Evolutionary conservation across 1,140 invertebrate species (phyloP).

Genomic region (Drosophila teissieri): DNA sequence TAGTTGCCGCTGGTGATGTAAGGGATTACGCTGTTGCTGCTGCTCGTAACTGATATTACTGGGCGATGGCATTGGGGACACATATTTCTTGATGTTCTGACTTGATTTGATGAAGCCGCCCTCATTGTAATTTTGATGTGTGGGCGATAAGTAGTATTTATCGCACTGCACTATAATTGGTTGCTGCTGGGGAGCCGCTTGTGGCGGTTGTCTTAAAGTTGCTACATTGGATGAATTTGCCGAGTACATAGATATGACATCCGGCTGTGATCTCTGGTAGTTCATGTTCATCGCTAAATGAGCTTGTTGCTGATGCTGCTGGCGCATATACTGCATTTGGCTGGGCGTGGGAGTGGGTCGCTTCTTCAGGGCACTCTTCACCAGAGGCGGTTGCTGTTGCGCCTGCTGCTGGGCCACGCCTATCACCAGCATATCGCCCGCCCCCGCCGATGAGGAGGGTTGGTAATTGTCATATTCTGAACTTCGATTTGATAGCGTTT

Average conservation of each 20-base stretch:
- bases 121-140: conserved; percentile 78
- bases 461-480: conserved; percentile 82
- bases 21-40: conserved; percentile 42
- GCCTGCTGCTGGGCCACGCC: conserved; percentile 71
- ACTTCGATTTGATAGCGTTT: conserved; percentile 78
- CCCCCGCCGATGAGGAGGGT: conserved; percentile 21
- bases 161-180: conserved; percentile 80
- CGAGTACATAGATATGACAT: conserved; percentile 77
- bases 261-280: conserved; percentile 52
- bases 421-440: conserved; percentile 69
- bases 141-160: conserved; percentile 80
- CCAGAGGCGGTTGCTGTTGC: conserved; percentile 63
- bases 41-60: conserved; percentile 63
- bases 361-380: conserved; percentile 74
- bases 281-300: conserved; percentile 47
- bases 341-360: conserved; percentile 63
- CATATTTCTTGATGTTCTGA: conserved; percentile 81
- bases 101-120: conserved; percentile 82
- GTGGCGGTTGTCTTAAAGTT: conserved; percentile 72
- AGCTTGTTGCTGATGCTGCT: conserved; percentile 43
- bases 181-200: conserved; percentile 73
- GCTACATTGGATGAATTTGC: conserved; percentile 81
- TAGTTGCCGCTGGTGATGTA: conserved; percentile 61
- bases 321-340: conserved; percentile 62
- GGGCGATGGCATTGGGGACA: conserved; percentile 72